Evolutionary conservation across 1,140 invertebrate genomes (phyloP).

Genomic region (Holcopasites calliopsidis): DNA sequence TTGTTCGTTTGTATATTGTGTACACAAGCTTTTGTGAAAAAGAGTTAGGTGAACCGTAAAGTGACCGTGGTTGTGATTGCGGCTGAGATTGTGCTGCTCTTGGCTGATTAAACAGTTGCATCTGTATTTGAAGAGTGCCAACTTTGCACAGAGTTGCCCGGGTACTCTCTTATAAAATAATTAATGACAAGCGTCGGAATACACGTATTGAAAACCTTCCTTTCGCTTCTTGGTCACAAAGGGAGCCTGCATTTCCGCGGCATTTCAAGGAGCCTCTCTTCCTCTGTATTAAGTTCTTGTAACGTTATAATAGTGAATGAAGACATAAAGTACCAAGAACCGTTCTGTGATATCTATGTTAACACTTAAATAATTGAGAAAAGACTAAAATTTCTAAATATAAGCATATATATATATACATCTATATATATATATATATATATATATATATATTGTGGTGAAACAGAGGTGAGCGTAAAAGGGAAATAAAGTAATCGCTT

Average conservation of each 20-base stretch:
- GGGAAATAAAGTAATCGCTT: constrained; percentile 67
- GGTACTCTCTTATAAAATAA: constrained; percentile 63
- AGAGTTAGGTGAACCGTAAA: constrained; percentile 64
- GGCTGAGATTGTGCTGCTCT: constrained; percentile 65
- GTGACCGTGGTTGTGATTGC: constrained; percentile 68
- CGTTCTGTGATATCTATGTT: constrained; percentile 81
- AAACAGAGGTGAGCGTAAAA: constrained; percentile 62
- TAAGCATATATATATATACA: constrained; percentile 73
- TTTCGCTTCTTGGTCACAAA: constrained; percentile 63
- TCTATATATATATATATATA: constrained; percentile 66
- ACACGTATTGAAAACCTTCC: constrained; percentile 64
- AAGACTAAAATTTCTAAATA: constrained; percentile 79
- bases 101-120: constrained; percentile 59
- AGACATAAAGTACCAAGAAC: constrained; percentile 80
- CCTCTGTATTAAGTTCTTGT: constrained; percentile 74
- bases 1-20: constrained; percentile 68
- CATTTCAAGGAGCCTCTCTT: constrained; percentile 73
- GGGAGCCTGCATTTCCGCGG: constrained; percentile 67
- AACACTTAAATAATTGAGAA: constrained; percentile 80
- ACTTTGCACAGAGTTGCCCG: constrained; percentile 52
- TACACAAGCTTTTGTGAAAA: constrained; percentile 66
- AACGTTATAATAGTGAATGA: constrained; percentile 73
- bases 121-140: constrained; percentile 67
- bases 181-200: constrained; percentile 66
- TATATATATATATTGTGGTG: constrained; percentile 67